Evolutionary conservation across 1,140 invertebrate species (phyloP), one percentile per base, ranked within the genome.

Genomic region (Tetraneura akinire): DNA sequence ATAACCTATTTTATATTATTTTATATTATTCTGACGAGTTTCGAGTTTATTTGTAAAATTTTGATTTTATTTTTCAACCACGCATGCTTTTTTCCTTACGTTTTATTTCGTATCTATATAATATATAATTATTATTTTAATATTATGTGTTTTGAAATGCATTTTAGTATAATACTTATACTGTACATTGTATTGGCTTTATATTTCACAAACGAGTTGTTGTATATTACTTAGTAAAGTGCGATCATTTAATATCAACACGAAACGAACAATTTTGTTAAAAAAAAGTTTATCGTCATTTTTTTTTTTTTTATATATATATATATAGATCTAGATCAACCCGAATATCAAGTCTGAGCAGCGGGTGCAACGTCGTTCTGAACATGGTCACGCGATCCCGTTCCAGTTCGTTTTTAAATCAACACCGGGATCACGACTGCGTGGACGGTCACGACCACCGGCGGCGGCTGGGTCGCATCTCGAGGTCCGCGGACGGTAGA

Each of bases 251-350:
- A 4, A 37, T 37, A 47, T 8, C 10, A 10, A 4, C 3, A 14
- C 13, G 45, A 8, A 47, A 11, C 45, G 11, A 11, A 10, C n/a
- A n/a, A n/a, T n/a, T n/a, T n/a, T n/a, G n/a, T n/a, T 37, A 37
- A 37, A 37, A 37, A 37, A 37, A 37, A 37, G 8, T 37, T 37
- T 37, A 37, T n/a, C 29, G 60, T n/a, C 42, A 21, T n/a, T 45
- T 82, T 80, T 70, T 83, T 84, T n/a, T n/a, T n/a, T n/a, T n/a
- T n/a, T n/a, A n/a, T n/a, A n/a, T n/a, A n/a, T n/a, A n/a, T n/a
- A n/a, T n/a, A n/a, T n/a, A n/a, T 88, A 94, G 93, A 93, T 90
- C 91, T 93, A 92, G 93, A 91, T 91, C 93, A 92, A 90, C 93
- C 93, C 89, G 93, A 94, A 91, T 94, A 94, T 92, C 93, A 93